Conservation (phyloP, 2,888 invertebrate species). For the Exocentrus adspersus region DNA sequence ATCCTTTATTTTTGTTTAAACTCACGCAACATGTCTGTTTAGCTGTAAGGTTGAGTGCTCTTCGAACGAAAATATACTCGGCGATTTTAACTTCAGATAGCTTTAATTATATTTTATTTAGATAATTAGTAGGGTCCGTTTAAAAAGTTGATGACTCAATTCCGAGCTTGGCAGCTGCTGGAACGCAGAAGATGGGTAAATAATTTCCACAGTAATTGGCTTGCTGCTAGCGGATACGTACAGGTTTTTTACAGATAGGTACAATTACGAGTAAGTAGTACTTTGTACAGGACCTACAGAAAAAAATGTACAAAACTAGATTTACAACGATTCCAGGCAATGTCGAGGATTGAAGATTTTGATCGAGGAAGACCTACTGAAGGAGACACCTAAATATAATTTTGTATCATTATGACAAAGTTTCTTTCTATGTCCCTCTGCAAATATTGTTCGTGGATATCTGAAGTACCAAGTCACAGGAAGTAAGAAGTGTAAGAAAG, state of each 20-base stretch:
- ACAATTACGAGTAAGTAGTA: neutral
- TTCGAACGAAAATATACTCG: constrained; percentile 37
- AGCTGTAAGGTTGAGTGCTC: constrained; percentile 28
- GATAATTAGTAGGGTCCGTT: constrained; percentile 50
- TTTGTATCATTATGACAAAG: too few species aligned
- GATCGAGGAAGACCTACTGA: too few species aligned
- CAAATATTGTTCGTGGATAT: too few species aligned
- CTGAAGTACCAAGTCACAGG: too few species aligned
- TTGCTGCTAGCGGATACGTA: neutral
- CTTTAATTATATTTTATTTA: constrained; percentile 56
- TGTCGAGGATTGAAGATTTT: too few species aligned
- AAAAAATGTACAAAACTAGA: too few species aligned
- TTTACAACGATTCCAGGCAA: too few species aligned
- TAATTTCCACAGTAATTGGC: neutral
- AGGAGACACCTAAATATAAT: too few species aligned
- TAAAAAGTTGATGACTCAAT: constrained; percentile 54
- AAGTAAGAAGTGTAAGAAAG: too few species aligned
- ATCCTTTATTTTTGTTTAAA: constrained; percentile 17
- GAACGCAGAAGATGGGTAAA: neutral
- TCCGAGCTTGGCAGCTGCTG: constrained; percentile 51
- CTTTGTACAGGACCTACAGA: too few species aligned
- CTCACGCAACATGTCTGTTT: constrained; percentile 16
- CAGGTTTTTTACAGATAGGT: neutral
- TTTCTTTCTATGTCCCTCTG: too few species aligned
- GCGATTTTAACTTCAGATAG: constrained; percentile 50